Percentiles rank a stretch among this genome's conserved stretches.
These are phyloP conservation scores for Burhinus oedicnemus DNA, from an alignment of 2,113 vertebrate species.

Conservation along the genomic window DNA sequence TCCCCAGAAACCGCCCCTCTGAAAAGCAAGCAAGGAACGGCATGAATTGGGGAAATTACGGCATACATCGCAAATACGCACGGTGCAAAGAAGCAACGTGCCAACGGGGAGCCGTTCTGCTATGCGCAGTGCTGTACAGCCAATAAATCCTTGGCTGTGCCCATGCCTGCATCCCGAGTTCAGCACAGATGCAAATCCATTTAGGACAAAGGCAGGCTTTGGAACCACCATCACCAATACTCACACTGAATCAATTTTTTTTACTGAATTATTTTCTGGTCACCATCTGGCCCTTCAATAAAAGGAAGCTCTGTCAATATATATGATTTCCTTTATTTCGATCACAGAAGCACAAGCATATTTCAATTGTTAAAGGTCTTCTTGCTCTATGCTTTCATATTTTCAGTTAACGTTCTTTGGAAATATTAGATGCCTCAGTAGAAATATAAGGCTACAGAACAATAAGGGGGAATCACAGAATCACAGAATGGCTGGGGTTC, in stretches of 20 bases:
- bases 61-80: rapidly evolving
- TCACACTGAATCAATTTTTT: not conserved
- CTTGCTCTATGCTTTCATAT: not conserved
- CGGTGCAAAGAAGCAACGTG: not conserved
- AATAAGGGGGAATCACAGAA: not conserved
- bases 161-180: not conserved
- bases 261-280: not conserved
- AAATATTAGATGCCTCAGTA: constrained; percentile 14
- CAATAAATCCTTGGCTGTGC: not conserved
- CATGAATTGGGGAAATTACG: rapidly evolving
- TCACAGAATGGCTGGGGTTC: not conserved
- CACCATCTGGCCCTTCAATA: not conserved
- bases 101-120: not conserved
- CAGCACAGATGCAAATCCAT: not conserved
- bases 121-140: no score
- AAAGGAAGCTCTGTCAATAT: not conserved
- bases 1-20: not conserved
- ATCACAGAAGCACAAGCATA: not conserved
- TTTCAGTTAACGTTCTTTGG: constrained; percentile 4
- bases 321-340: not conserved
- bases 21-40: rapidly evolving
- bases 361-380: not conserved
- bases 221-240: not conserved
- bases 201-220: not conserved
- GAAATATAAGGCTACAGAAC: not conserved